Evolutionary conservation across 2,113 vertebrate genomes (phyloP), one percentile per base, ranked within the genome.

Genomic region (Bos indicus): DNA sequence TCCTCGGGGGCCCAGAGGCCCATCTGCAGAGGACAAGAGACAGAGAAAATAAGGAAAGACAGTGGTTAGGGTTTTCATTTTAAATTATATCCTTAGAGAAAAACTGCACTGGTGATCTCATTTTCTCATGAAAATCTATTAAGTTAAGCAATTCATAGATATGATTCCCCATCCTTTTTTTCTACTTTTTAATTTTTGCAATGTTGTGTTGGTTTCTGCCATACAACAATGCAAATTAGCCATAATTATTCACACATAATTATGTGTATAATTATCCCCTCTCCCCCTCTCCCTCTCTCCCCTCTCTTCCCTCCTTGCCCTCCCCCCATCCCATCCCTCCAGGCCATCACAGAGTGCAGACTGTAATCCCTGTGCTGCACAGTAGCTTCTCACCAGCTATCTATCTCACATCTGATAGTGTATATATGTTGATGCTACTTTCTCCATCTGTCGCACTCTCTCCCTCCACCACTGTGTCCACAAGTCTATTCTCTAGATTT

Each of bases 1-100:
- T 95, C 99, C 99, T 97, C 99, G 99, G 25, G 99, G 99, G 64
- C 99, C 99, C 97, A 99, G 98, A 85, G 99, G 99, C 40, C 99
- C 99, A 98, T 99, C 99, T 99, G 96, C 54, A 95, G 83, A 96
- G 62, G 19, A 97, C 14, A 78, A 81, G 85, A 96, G 43, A 95
- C 80, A 92, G 74, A 51, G 17, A 88, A 90, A 97, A 43, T n/a
- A 82, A 91, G 13, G 52, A 90, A 91, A 54, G 57, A 17, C 17
- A 48, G 5, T 74, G 1, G 67, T 98, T 98, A 99, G 95, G 81
- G 36, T 3, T 6, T 84, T 51, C 13, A 81, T 54, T 67, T 54
- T 74, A 84, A 95, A n/a, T 46, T 51, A 96, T 94, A 51, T 6
- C 7, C 59, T 93, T 92, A 33, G 52, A 88, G 40, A 40, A 83